phyloP scores from a whole-genome alignment of 1,140 invertebrate species.

The Contarinia nasturtii region DNA sequence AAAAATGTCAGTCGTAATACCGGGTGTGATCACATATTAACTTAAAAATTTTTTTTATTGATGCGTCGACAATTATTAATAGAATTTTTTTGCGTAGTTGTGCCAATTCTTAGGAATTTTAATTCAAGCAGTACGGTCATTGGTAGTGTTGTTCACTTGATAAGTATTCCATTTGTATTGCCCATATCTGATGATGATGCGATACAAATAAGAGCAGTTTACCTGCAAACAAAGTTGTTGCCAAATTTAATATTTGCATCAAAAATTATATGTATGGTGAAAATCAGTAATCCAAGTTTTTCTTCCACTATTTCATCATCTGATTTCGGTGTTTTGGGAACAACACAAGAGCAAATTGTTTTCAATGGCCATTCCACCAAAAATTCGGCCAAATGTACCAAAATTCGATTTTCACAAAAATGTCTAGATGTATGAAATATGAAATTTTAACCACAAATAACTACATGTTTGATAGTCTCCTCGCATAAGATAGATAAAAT shows the following conservation, averaged over 20 bases:
- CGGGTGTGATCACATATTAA: too few species aligned
- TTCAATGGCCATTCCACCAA: too few species aligned
- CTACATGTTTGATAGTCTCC: too few species aligned
- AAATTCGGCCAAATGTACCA: too few species aligned
- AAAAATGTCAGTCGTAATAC: too few species aligned
- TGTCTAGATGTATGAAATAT: too few species aligned
- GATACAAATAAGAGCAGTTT: slow-evolving; percentile 30
- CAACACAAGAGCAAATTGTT: background rate
- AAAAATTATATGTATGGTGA: slow-evolving; percentile 30
- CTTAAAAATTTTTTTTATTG: too few species aligned
- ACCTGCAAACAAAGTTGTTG: slow-evolving; percentile 51
- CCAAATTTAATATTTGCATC: slow-evolving; percentile 57
- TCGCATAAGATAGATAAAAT: too few species aligned
- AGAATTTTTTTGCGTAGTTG: too few species aligned
- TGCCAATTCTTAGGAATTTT: slow-evolving; percentile 45
- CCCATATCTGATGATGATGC: slow-evolving; percentile 35
- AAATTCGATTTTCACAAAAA: too few species aligned
- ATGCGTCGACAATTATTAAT: too few species aligned
- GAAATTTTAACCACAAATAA: too few species aligned
- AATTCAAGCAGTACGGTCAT: slow-evolving; percentile 40
- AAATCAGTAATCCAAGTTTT: background rate
- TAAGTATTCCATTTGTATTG: slow-evolving; percentile 49
- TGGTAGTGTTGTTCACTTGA: slow-evolving; percentile 44
- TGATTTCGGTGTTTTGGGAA: background rate
- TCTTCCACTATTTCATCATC: background rate